Conservation (phyloP, 2,888 invertebrate genomes). For the Aporophyla lueneburgensis region DNA sequence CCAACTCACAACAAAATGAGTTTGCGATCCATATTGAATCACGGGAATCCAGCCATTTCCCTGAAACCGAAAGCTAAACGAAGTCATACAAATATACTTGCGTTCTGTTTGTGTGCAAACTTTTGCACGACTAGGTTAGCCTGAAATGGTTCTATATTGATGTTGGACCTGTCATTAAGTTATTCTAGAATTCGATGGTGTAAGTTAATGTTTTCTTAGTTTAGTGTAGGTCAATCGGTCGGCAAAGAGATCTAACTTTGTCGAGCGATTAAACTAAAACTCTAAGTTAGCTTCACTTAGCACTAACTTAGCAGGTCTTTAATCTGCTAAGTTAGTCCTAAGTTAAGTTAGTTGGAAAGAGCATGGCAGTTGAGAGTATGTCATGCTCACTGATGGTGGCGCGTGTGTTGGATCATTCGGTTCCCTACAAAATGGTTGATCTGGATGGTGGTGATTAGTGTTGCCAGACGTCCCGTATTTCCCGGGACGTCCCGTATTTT, state of each 20-base stretch:
- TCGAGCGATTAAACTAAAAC: too few species aligned
- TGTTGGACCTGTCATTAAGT: conserved; percentile 12
- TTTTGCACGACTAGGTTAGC: conserved; percentile 5
- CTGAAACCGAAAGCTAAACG: conserved; percentile 33
- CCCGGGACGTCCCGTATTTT: too few species aligned
- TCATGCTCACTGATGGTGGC: too few species aligned
- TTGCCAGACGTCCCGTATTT: too few species aligned
- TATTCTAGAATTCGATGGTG: neutral
- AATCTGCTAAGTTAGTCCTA: too few species aligned
- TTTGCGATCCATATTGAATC: conserved; percentile 2
- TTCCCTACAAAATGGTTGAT: too few species aligned
- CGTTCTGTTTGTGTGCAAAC: conserved; percentile 47
- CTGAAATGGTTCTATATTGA: conserved; percentile 22
- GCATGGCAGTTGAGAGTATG: too few species aligned
- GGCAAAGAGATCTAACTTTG: neutral
- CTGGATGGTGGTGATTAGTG: too few species aligned
- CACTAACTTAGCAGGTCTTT: too few species aligned
- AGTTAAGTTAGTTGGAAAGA: too few species aligned
- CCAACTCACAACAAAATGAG: conserved; percentile 35
- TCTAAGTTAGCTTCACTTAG: too few species aligned
- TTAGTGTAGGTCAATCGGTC: neutral
- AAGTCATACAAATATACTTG: conserved; percentile 40
- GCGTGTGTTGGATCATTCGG: too few species aligned
- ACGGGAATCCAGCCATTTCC: conserved; percentile 10
- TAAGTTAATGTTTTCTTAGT: neutral